Evolutionary conservation across 2,888 invertebrate genomes (phyloP).

Genomic region (Meandrusa payeni): DNA sequence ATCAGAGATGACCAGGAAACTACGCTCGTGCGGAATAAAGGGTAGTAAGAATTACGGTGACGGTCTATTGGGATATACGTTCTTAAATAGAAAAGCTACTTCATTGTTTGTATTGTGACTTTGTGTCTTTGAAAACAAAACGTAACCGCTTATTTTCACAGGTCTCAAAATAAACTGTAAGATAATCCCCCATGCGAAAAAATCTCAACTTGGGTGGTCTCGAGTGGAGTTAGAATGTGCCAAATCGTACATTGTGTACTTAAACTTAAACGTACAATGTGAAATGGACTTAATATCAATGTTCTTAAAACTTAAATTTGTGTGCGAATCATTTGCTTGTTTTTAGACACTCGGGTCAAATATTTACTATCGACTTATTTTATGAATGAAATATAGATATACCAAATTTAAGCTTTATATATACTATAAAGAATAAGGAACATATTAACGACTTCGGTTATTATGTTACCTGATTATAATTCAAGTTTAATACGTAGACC

Average conservation of each 20-base stretch:
- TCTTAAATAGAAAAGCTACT: constrained; percentile 15
- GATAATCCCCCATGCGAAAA: constrained; percentile 57
- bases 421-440: too few relatives aligned
- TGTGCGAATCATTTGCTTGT: constrained; percentile 28
- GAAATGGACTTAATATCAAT: constrained; percentile 8
- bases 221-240: constrained; percentile 68
- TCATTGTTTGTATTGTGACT: constrained; percentile 15
- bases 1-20: too few relatives aligned
- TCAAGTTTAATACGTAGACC: too few relatives aligned
- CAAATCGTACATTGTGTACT: constrained; percentile 60
- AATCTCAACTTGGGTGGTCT: constrained; percentile 70
- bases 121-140: constrained; percentile 15
- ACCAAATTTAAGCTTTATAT: too few relatives aligned
- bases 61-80: background rate
- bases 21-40: too few relatives aligned
- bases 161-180: constrained; percentile 56
- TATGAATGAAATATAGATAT: constrained; percentile 74
- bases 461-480: too few relatives aligned
- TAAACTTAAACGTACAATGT: constrained; percentile 30
- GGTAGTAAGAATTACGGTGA: too few relatives aligned
- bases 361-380: constrained; percentile 65
- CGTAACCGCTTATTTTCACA: constrained; percentile 43
- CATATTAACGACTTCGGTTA: too few relatives aligned
- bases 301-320: constrained; percentile 29
- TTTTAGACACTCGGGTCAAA: constrained; percentile 53